Conservation (phyloP, 1,140 invertebrate species). For the Diploscapter pachys region DNA sequence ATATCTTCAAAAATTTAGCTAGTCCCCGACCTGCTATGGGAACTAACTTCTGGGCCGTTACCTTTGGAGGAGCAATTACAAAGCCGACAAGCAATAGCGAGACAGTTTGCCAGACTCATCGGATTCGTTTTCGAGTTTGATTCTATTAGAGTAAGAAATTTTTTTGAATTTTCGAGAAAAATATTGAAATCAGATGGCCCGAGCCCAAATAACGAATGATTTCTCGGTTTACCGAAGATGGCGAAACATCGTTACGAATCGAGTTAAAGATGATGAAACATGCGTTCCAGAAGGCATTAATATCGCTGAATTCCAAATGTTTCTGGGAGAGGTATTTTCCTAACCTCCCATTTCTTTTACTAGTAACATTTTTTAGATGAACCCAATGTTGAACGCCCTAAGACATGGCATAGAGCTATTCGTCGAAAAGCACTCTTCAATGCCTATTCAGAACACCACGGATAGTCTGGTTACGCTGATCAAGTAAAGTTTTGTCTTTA, state of each 20-base stretch:
- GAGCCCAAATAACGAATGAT: slow-evolving; percentile 89
- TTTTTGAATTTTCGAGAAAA: not conserved
- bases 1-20: slow-evolving; percentile 60
- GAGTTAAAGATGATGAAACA: slow-evolving; percentile 14
- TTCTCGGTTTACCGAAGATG: slow-evolving; percentile 88
- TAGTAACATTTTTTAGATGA: slow-evolving; percentile 73
- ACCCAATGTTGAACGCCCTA: slow-evolving; percentile 85
- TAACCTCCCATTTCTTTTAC: slow-evolving; percentile 88
- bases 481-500: slow-evolving; percentile 65
- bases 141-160: slow-evolving; percentile 71
- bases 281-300: not conserved
- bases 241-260: slow-evolving; percentile 63
- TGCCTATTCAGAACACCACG: slow-evolving; percentile 85
- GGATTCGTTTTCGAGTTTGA: slow-evolving; percentile 93
- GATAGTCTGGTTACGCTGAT: slow-evolving; percentile 91
- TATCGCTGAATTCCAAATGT: not conserved
- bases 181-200: slow-evolving; percentile 72
- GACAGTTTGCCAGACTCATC: slow-evolving; percentile 87
- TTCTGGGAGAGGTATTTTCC: slow-evolving; percentile 61
- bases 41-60: slow-evolving; percentile 78
- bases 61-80: slow-evolving; percentile 83
- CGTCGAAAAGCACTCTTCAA: slow-evolving; percentile 79
- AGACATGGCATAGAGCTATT: slow-evolving; percentile 84
- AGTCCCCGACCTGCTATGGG: slow-evolving; percentile 77
- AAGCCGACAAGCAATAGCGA: slow-evolving; percentile 85